These are phyloP conservation scores for Drosophila mercatorum DNA, from an alignment of 2,888 invertebrate species.

Conservation along the genomic window DNA sequence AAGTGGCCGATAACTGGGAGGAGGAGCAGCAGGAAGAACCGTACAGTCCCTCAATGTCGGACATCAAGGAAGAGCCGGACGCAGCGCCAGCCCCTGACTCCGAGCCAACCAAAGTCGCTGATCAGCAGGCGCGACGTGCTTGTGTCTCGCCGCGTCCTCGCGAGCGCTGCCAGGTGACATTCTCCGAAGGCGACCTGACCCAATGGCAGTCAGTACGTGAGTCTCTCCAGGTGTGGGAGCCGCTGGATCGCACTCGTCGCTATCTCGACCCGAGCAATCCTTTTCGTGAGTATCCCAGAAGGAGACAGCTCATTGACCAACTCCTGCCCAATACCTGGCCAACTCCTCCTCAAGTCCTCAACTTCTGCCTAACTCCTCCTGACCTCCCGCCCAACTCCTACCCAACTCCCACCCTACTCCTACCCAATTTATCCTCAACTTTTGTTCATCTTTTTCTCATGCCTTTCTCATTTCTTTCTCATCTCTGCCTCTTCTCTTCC, in stretches of 20 bases:
- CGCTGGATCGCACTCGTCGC: constrained; percentile 7
- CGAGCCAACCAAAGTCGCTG: too few relatives aligned
- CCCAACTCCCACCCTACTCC: not conserved
- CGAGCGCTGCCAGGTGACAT: constrained; percentile 2
- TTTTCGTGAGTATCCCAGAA: constrained; percentile 9
- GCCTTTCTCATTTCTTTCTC: too few relatives aligned
- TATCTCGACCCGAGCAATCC: constrained; percentile 31
- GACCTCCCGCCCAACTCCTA: not conserved
- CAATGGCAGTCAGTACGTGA: constrained; percentile 32
- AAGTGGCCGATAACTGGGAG: not conserved
- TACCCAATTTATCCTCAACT: too few relatives aligned
- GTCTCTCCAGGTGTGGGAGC: constrained; percentile 36
- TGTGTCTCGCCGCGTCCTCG: not conserved
- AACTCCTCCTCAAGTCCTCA: too few relatives aligned
- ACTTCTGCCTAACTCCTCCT: too few relatives aligned
- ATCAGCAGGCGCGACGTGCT: not conserved
- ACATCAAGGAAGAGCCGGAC: not conserved
- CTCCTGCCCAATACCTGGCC: not conserved
- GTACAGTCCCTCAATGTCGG: not conserved
- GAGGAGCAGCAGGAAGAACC: not conserved
- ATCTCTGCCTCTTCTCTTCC: too few relatives aligned
- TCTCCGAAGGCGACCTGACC: not conserved
- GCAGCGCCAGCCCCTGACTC: rapidly evolving
- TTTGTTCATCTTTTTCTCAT: too few relatives aligned
- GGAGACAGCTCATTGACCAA: not conserved